Conservation (phyloP, 2,888 invertebrate species). For the Himalopsyche kuldschensis region DNA sequence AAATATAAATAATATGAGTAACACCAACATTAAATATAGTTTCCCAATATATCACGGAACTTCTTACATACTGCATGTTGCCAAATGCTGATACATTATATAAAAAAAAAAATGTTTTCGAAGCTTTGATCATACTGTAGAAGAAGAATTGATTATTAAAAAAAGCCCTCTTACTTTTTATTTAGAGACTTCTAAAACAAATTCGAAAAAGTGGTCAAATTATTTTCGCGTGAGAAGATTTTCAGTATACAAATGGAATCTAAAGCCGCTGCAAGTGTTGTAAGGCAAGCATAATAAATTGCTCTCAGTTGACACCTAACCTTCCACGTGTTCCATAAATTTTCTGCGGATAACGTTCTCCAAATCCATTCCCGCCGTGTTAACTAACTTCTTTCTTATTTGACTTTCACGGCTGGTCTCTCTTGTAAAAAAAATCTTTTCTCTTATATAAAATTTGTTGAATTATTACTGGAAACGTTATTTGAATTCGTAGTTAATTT, state of each 20-base stretch:
- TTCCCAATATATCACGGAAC: no score
- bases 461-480: not conserved
- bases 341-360: not conserved
- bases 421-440: not conserved
- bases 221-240: not conserved
- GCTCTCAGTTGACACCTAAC: not conserved
- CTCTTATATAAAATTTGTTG: not conserved
- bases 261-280: not conserved
- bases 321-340: not conserved
- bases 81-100: no score
- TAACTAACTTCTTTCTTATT: not conserved
- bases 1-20: no score
- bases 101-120: no score
- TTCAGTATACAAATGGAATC: not conserved
- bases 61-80: no score
- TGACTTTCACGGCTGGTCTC: not conserved
- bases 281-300: not conserved
- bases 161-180: not conserved
- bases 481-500: not conserved
- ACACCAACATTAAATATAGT: no score
- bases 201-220: not conserved
- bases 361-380: not conserved
- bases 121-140: no score
- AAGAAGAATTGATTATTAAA: no score
- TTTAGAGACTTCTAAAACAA: not conserved